A percentile compares a stretch with the other conserved stretches of the same genome.
phyloP scores from a whole-genome alignment of 2,113 vertebrate genomes.

The Chauna torquata region DNA sequence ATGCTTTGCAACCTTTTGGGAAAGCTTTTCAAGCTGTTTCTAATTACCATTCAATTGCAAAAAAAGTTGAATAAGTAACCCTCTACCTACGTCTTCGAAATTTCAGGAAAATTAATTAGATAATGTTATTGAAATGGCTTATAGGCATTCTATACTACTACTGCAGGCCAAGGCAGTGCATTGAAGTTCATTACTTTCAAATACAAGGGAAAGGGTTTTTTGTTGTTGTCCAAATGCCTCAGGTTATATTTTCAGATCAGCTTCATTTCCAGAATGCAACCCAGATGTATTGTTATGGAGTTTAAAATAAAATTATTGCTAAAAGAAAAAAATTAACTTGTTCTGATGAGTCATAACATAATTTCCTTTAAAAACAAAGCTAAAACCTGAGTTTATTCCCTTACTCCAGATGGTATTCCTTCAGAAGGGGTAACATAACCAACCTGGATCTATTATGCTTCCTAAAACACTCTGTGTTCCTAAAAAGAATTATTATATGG shows the following conservation, averaged over 20 bases:
- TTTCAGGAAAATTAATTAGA: slow-evolving; percentile 28
- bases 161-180: neutral
- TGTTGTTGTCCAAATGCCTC: slow-evolving; percentile 6
- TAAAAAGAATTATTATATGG: neutral
- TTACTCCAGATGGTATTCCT: slow-evolving; percentile 40
- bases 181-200: slow-evolving; percentile 16
- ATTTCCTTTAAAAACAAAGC: slow-evolving; percentile 61
- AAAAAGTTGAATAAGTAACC: slow-evolving; percentile 7
- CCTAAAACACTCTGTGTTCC: neutral
- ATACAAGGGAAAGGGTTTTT: neutral
- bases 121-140: neutral
- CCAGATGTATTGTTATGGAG: slow-evolving; percentile 59
- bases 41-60: neutral
- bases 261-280: slow-evolving; percentile 55
- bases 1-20: neutral
- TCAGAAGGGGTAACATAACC: slow-evolving; percentile 32
- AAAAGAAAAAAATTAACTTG: slow-evolving; percentile 62
- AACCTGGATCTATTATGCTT: neutral
- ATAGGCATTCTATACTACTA: neutral
- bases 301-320: slow-evolving; percentile 52
- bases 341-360: slow-evolving; percentile 71
- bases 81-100: neutral
- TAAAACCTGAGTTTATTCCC: slow-evolving; percentile 34
- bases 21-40: neutral
- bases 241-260: slow-evolving; percentile 45